These are phyloP conservation scores for Lophotis ruficrista DNA, from an alignment of 2,113 vertebrate species.

Conservation along the genomic window DNA sequence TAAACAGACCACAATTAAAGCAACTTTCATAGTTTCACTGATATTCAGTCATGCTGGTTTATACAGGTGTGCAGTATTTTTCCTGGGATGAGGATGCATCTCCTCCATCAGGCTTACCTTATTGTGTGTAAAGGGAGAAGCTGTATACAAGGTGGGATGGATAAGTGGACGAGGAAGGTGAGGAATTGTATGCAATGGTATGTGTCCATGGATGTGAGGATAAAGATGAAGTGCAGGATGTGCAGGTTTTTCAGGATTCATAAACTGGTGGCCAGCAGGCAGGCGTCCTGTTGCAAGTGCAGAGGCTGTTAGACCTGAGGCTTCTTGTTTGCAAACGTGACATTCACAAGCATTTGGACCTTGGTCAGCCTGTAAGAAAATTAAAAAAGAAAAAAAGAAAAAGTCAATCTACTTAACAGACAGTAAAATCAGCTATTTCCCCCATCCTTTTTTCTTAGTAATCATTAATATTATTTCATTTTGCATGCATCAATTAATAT, in stretches of 20 bases:
- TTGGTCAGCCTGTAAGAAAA: conserved; percentile 79
- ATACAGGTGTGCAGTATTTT: background rate
- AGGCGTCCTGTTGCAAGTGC: conserved; percentile 83
- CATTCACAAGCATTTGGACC: conserved; percentile 91
- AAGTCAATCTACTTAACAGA: background rate
- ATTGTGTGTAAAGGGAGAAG: conserved; percentile 92
- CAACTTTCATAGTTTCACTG: background rate
- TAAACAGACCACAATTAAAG: background rate
- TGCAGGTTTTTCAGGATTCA: conserved; percentile 88
- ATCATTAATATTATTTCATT: background rate
- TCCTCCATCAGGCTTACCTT: conserved; percentile 81
- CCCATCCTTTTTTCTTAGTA: background rate
- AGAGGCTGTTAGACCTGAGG: conserved; percentile 78
- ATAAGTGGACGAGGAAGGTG: conserved; percentile 90
- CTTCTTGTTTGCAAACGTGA: conserved; percentile 94
- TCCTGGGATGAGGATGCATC: background rate
- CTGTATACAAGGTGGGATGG: conserved; percentile 92
- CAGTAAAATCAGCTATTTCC: background rate
- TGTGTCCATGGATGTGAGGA: conserved; percentile 96
- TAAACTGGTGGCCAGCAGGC: conserved; percentile 89
- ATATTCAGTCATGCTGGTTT: background rate
- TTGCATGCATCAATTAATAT: background rate
- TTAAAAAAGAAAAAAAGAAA: background rate
- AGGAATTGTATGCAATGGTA: conserved; percentile 91
- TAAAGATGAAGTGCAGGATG: conserved; percentile 96